phyloP scores from a whole-genome alignment of 37 sponge, comb jelly and placozoan species.

The Corticium candelabrum region DNA sequence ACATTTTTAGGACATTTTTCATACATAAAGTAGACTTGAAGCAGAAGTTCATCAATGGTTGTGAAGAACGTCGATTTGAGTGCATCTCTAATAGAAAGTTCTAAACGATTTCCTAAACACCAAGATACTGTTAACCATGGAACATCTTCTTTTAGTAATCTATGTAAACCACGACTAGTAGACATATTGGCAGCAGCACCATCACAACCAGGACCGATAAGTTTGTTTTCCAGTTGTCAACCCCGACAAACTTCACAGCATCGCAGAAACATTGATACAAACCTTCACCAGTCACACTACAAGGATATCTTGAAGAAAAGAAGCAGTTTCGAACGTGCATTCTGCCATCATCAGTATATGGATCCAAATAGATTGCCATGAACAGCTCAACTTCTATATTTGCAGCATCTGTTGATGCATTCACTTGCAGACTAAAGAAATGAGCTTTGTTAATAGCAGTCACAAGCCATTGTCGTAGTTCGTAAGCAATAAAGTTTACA shows the following conservation, averaged over 20 bases:
- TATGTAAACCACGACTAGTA: slow-evolving; percentile 30
- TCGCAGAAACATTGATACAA: background rate
- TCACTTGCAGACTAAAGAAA: background rate
- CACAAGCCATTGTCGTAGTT: background rate
- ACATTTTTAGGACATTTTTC: slow-evolving; percentile 51
- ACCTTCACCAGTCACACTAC: background rate
- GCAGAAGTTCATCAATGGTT: slow-evolving; percentile 38
- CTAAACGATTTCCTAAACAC: slow-evolving; percentile 55
- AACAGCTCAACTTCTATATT: slow-evolving; percentile 8
- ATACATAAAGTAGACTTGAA: slow-evolving; percentile 42
- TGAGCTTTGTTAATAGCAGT: background rate
- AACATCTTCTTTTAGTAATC: slow-evolving; percentile 10
- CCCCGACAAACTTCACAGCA: background rate
- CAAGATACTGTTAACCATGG: slow-evolving; percentile 48
- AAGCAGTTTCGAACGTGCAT: background rate
- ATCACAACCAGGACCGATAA: background rate
- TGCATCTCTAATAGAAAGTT: slow-evolving; percentile 62
- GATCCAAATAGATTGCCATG: background rate
- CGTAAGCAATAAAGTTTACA: background rate
- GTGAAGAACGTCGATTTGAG: slow-evolving; percentile 28
- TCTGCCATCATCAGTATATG: background rate
- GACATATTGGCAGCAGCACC: slow-evolving; percentile 2
- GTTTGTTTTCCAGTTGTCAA: background rate
- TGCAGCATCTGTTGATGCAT: background rate
- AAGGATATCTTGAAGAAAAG: background rate